A percentile compares a stretch with the other conserved stretches of the same genome.
phyloP scores from a whole-genome alignment of 2,888 invertebrate genomes.

The Serripes groenlandicus region DNA sequence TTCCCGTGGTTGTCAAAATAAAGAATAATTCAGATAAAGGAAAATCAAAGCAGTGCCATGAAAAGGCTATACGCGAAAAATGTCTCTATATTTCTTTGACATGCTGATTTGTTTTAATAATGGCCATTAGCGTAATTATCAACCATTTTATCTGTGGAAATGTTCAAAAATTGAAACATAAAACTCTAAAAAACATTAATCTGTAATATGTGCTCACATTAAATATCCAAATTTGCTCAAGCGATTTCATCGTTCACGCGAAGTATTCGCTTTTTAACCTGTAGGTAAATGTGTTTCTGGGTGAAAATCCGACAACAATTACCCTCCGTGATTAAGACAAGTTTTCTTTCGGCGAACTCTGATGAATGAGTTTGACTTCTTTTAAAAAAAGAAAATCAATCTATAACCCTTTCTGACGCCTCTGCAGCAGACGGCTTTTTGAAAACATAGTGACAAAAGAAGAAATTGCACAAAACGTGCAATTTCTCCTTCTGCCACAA shows the following conservation, averaged over 20 bases:
- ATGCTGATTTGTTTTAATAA: constrained; percentile 40
- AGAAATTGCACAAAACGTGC: neutral
- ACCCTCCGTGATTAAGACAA: neutral
- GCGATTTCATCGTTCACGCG: neutral
- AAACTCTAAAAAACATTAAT: constrained; percentile 38
- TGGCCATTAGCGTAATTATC: constrained; percentile 52
- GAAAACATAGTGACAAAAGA: neutral
- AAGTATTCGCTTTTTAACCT: neutral
- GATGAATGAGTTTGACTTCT: constrained; percentile 15
- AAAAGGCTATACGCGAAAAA: no score
- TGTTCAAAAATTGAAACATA: constrained; percentile 55
- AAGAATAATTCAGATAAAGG: no score
- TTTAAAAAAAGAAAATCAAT: no score
- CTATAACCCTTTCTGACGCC: no score
- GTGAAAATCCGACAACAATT: constrained; percentile 8
- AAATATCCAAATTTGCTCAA: neutral
- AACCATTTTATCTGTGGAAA: constrained; percentile 51
- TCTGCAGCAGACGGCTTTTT: neutral
- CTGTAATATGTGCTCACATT: constrained; percentile 30
- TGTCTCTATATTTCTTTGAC: constrained; percentile 19
- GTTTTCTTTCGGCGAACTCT: neutral
- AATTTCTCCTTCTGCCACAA: neutral
- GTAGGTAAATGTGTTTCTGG: constrained; percentile 26
- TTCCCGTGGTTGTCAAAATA: no score
- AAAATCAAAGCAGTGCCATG: no score